Percentiles rank a stretch among this genome's conserved stretches.
These are phyloP conservation scores for Oscheius sp. DNA, from an alignment of 2,888 invertebrate species.

Conservation along the genomic window DNA sequence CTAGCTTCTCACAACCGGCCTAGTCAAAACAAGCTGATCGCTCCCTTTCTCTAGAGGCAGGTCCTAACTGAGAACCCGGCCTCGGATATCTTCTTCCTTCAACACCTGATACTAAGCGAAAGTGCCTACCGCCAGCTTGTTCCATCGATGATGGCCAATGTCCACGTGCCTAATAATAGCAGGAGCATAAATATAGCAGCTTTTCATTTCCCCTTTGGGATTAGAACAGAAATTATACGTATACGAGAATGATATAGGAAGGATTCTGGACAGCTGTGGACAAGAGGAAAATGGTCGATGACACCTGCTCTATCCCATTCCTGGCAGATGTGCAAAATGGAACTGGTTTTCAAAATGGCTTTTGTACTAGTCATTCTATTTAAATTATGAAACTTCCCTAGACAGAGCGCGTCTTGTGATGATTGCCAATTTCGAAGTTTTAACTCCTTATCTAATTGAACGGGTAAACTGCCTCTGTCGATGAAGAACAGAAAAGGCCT, in stretches of 20 bases:
- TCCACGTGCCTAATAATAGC: neutral
- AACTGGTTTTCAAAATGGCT: constrained; percentile 26
- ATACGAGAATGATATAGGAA: neutral
- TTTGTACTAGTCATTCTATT: too few relatives aligned
- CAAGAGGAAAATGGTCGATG: neutral
- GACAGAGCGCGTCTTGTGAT: neutral
- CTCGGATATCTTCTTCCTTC: neutral
- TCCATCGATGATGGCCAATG: neutral
- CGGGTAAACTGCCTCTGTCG: constrained; percentile 20
- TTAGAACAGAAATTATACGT: constrained; percentile 1
- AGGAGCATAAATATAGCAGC: too few relatives aligned
- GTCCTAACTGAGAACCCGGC: constrained; percentile 31
- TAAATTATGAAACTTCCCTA: neutral
- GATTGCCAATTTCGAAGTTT: constrained; percentile 5
- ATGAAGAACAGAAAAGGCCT: constrained; percentile 9
- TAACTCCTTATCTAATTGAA: constrained; percentile 6
- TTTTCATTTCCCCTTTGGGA: neutral
- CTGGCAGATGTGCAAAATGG: neutral
- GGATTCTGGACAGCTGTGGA: too few relatives aligned
- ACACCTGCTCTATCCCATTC: constrained; percentile 1
- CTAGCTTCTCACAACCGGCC: constrained; percentile 28
- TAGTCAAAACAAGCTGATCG: constrained; percentile 34
- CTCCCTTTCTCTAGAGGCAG: constrained; percentile 10
- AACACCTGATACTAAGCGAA: constrained; percentile 31
- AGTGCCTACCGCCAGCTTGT: neutral